Evolutionary conservation across 2,797 vertebrate species (phyloP).

Genomic region (Florisuga fusca): DNA sequence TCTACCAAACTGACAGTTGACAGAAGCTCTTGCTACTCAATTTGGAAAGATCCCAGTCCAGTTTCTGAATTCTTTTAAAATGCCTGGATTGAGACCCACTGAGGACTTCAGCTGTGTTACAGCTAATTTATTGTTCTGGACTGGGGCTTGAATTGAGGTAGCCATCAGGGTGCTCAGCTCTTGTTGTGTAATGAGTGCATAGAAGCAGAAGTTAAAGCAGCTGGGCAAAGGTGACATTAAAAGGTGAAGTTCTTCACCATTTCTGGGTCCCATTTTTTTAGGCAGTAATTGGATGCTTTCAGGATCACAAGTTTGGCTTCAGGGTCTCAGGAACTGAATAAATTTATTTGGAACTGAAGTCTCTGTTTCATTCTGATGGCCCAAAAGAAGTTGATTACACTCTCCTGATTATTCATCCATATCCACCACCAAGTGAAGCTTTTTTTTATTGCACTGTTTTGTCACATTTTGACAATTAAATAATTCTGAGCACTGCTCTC

Average conservation of each 20-base stretch:
- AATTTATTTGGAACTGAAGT: neutral
- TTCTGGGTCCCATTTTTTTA: neutral
- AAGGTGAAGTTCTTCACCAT: neutral
- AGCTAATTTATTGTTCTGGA: neutral
- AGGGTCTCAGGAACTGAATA: neutral
- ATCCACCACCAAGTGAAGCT: neutral
- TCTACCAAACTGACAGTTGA: neutral
- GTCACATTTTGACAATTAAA: conserved; percentile 10
- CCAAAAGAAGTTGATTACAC: neutral
- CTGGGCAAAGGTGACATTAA: neutral
- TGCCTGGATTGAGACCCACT: neutral
- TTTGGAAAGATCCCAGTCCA: neutral
- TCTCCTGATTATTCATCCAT: neutral
- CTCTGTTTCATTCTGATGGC: neutral
- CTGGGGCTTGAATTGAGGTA: neutral
- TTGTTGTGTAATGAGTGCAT: neutral
- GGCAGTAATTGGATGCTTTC: neutral
- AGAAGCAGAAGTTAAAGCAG: neutral
- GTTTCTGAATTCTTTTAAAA: neutral
- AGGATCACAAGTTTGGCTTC: neutral
- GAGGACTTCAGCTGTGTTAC: neutral
- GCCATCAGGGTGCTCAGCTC: neutral
- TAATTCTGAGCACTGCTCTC: neutral
- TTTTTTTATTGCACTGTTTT: conserved; percentile 3
- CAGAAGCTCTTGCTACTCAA: neutral